A percentile compares a stretch with the other conserved stretches of the same genome.
These are phyloP conservation scores for Dasysyrphus albostriatus DNA, from an alignment of 2,888 invertebrate genomes.

Conservation along the genomic window DNA sequence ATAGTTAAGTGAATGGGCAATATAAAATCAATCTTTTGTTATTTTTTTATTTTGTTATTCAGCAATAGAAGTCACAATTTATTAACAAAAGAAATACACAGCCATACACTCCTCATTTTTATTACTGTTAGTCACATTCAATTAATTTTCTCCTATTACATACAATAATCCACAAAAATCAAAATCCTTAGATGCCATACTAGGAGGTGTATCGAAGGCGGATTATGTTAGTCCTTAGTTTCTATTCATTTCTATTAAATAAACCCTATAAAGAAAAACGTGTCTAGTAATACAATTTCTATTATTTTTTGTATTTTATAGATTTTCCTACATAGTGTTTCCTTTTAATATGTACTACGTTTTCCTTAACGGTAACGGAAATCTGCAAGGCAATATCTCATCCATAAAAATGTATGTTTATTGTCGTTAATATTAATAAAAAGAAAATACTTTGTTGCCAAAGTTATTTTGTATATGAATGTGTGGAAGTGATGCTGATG, in stretches of 20 bases:
- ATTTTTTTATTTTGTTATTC: conserved; percentile 7
- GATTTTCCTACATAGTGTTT: conserved; percentile 56
- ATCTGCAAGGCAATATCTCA: conserved; percentile 75
- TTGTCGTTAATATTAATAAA: conserved; percentile 76
- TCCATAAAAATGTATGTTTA: conserved; percentile 75
- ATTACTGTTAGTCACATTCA: conserved; percentile 69
- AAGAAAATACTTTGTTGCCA: conserved; percentile 45
- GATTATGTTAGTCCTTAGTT: conserved; percentile 42
- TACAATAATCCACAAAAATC: conserved; percentile 8
- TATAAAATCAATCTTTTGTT: conserved; percentile 66
- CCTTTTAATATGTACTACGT: conserved; percentile 33
- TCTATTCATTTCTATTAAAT: conserved; percentile 56
- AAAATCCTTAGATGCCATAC: conserved; percentile 1
- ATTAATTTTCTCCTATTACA: conserved; percentile 51
- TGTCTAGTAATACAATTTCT: conserved; percentile 68
- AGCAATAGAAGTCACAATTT: conserved; percentile 25
- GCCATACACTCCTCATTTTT: conserved; percentile 44
- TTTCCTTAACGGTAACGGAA: conserved; percentile 54
- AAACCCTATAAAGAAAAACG: conserved; percentile 51
- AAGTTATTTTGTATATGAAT: conserved; percentile 50
- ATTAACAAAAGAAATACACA: conserved; percentile 45
- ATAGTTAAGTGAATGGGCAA: conserved; percentile 72
- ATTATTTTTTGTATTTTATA: conserved; percentile 43
- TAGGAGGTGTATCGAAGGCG: conserved; percentile 58
- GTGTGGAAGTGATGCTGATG: neutral